Conservation (phyloP, 2,113 vertebrate species). For the Pangasianodon gigas region DNA sequence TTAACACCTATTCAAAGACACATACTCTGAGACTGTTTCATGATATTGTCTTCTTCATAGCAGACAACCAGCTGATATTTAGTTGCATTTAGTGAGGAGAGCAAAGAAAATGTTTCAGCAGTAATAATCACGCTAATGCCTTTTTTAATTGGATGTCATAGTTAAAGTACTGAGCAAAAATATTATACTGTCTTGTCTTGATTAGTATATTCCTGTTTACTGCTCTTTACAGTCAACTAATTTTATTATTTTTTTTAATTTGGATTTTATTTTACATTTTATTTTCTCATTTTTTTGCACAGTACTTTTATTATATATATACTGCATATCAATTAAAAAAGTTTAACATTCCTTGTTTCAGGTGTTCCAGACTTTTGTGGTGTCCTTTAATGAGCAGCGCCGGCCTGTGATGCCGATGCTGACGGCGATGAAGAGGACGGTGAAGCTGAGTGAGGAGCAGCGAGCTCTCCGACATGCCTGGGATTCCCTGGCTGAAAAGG, state of each 20-base stretch:
- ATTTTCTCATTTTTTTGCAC: too few relatives aligned
- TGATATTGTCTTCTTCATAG: not conserved
- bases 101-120: not conserved
- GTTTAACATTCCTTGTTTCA: slow-evolving; percentile 60
- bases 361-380: slow-evolving; percentile 87
- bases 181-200: too few relatives aligned
- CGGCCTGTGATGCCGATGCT: slow-evolving; percentile 77
- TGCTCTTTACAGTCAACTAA: not conserved
- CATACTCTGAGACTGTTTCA: not conserved
- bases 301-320: too few relatives aligned
- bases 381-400: slow-evolving; percentile 84
- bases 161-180: too few relatives aligned
- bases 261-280: not conserved
- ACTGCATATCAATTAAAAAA: not conserved
- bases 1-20: not conserved
- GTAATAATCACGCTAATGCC: not conserved
- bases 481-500: slow-evolving; percentile 80
- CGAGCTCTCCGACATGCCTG: slow-evolving; percentile 75
- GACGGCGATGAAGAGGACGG: slow-evolving; percentile 69
- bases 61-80: not conserved
- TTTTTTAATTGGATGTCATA: too few relatives aligned
- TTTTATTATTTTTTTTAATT: not conserved
- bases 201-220: too few relatives aligned
- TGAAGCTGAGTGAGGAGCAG: slow-evolving; percentile 72
- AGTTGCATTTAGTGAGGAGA: not conserved